Conservation (phyloP, 2,113 vertebrate species). For the Scortum barcoo region DNA sequence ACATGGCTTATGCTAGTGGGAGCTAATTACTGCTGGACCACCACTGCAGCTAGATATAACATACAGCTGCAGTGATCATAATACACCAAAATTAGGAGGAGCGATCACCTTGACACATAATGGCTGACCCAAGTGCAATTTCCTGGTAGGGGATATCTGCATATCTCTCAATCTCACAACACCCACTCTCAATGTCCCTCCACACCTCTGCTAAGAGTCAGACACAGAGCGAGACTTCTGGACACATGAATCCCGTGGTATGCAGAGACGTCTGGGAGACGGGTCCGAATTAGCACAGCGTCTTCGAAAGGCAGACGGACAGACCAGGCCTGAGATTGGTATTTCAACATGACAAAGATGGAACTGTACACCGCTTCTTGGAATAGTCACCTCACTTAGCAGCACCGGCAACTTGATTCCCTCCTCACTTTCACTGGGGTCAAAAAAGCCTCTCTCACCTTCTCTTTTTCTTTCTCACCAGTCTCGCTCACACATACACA, state of each 20-base stretch:
- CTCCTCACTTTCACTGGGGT: conserved; percentile 71
- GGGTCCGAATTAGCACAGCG: conserved; percentile 61
- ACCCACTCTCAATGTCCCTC: conserved; percentile 14
- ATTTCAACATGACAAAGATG: conserved; percentile 76
- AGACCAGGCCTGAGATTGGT: conserved; percentile 31
- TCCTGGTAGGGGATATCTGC: conserved; percentile 30
- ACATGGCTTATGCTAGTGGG: conserved; percentile 31
- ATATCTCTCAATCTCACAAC: conserved; percentile 37
- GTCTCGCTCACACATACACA: conserved; percentile 11
- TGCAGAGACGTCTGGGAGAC: conserved; percentile 47
- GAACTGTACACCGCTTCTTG: conserved; percentile 63
- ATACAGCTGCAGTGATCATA: conserved; percentile 31
- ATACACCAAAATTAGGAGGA: conserved; percentile 17
- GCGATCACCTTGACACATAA: conserved; percentile 47
- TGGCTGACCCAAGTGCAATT: conserved; percentile 38
- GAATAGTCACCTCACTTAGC: conserved; percentile 72
- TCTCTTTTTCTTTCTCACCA: conserved; percentile 42
- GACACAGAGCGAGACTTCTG: conserved; percentile 19
- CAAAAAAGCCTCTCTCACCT: conserved; percentile 50
- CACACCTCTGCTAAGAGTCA: conserved; percentile 6
- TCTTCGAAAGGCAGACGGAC: conserved; percentile 52
- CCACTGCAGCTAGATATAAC: conserved; percentile 35
- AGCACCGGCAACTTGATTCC: conserved; percentile 61
- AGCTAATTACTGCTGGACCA: conserved; percentile 56
- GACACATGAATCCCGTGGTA: conserved; percentile 54